A percentile compares a stretch with the other conserved stretches of the same genome.
phyloP scores from a whole-genome alignment of 2,113 vertebrate species.

The Rallus limicola region DNA sequence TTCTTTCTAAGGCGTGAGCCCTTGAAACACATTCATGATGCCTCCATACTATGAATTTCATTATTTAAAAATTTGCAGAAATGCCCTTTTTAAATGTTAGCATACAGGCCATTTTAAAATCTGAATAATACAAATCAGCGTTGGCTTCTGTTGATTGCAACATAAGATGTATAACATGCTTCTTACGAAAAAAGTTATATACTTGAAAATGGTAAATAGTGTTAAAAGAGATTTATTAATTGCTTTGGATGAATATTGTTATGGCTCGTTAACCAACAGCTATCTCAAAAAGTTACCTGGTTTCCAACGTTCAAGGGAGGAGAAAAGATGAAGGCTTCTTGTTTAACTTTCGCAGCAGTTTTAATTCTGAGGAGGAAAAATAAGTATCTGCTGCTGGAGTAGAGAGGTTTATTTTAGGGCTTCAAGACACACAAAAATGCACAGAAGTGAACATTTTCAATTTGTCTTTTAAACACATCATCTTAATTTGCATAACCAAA shows the following conservation, averaged over 20 bases:
- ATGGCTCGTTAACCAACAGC: background rate
- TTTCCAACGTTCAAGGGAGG: background rate
- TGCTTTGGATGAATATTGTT: background rate
- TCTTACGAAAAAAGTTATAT: background rate
- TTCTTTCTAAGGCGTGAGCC: background rate
- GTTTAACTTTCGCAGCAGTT: background rate
- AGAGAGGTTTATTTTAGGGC: background rate
- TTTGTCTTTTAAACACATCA: background rate
- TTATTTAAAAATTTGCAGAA: background rate
- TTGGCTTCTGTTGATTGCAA: background rate
- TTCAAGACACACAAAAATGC: background rate
- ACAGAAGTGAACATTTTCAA: background rate
- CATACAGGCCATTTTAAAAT: background rate
- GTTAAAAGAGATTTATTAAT: background rate
- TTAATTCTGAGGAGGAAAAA: background rate
- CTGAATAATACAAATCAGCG: background rate
- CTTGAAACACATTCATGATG: background rate
- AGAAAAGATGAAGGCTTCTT: background rate
- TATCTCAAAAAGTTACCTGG: background rate
- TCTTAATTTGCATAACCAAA: constrained; percentile 45
- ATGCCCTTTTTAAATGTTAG: background rate
- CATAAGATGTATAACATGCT: background rate
- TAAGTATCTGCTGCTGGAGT: background rate
- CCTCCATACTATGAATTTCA: background rate
- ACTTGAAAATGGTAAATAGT: background rate